Base-by-base conservation (phyloP, 2,797 vertebrate species). In the Phylloscopus collybita region DNA sequence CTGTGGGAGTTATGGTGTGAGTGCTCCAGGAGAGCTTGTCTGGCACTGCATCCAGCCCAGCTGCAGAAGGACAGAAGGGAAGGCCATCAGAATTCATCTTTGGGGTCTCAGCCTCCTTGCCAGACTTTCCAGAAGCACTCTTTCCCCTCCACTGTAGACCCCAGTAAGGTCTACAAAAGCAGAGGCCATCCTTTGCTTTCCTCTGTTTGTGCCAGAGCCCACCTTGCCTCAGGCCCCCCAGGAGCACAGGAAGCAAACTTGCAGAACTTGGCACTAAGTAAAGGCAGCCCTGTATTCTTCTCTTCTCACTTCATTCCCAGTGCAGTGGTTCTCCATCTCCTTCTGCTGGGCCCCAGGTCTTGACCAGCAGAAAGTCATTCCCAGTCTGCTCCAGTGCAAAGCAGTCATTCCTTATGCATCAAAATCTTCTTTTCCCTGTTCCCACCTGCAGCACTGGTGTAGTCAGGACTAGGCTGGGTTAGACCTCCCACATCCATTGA, bases 61-160 rank as follows among this genome's bases (percentile, higher is more conserved):
- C 50, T 73, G 62, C 22, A 44, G 30, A 13, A 30, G 34, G 32
- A 34, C 45, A 54, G 69, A 27, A 53, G 71, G 64, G 44, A 56
- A 70, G 27, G 16, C 56, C 17, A 4, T 34, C 86, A 51, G 1
- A 59, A n/a, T 13, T 51, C 2, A 30, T 20, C 50, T 59, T 1
- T 20, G 56, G 27, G 6, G 16, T 85, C 42, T 59, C 27, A 11
- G 29, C 19, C 23, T 66, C 30, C 10, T 80, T 67, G 34, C 19
- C 36, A 34, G n/a, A 15, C 34, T 72, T 54, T 45, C 4, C 30
- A 26, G 89, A 9, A 47, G 16, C 19, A 4, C 49, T 61, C 51
- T 11, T 59, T 49, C 7, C 12, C 2, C 1, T 14, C 16, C 0
- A 1, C 32, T 18, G 30, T 1, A n/a, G 27, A 30, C 5, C 40